Conservation (phyloP, 2,888 invertebrate genomes). For the Pemphredon lugubris region DNA sequence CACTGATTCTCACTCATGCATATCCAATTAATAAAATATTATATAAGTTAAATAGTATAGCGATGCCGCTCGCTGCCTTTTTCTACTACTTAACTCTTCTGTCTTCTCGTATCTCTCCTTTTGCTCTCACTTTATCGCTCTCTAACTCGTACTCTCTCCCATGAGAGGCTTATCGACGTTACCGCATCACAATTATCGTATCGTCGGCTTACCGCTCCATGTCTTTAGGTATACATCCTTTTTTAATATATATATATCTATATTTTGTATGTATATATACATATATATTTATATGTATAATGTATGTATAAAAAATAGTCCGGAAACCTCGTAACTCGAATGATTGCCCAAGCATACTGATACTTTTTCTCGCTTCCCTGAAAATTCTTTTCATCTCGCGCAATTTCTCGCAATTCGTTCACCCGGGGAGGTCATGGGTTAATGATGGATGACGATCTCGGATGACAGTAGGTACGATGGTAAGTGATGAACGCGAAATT, state of each 20-base stretch:
- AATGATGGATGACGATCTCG: too few species aligned
- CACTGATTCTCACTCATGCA: conserved; percentile 34
- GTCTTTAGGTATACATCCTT: conserved; percentile 15
- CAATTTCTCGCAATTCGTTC: not conserved
- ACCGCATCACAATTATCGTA: not conserved
- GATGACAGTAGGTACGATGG: too few species aligned
- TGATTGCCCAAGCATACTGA: conserved; percentile 58
- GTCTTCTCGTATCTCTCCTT: not conserved
- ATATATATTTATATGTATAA: conserved; percentile 57
- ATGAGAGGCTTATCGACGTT: not conserved
- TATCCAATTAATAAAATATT: conserved; percentile 65
- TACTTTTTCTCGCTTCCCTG: conserved; percentile 23
- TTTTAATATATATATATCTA: conserved; percentile 9
- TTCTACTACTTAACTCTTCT: conserved; percentile 8
- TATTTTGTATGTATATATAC: conserved; percentile 50
- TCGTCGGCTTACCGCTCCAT: not conserved
- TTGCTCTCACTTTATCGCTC: too few species aligned
- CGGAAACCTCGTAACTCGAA: conserved; percentile 65
- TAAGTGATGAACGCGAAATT: not conserved
- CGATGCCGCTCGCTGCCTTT: conserved; percentile 1
- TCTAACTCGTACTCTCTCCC: conserved; percentile 6
- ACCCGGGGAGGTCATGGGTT: too few species aligned
- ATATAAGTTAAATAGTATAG: conserved; percentile 71
- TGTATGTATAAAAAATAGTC: conserved; percentile 72
- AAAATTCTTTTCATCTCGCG: conserved; percentile 1